phyloP scores from a whole-genome alignment of 2,797 vertebrate genomes.

The Pagetopsis macropterus region DNA sequence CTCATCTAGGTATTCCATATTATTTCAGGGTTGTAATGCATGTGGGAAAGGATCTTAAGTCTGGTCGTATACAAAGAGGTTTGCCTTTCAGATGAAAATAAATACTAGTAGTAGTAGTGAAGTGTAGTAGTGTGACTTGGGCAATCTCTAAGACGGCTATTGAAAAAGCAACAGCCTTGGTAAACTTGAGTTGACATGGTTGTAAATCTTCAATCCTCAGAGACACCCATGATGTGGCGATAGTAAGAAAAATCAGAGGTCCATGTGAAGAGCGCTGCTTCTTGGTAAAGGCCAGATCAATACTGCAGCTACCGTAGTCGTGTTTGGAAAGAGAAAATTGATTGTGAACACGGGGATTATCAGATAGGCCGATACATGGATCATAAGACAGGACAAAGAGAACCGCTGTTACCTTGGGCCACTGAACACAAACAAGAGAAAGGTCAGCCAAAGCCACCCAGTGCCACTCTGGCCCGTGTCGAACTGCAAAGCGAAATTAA shows the following conservation, averaged over 20 bases:
- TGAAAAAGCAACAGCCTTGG: constrained; percentile 9
- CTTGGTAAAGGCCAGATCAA: constrained; percentile 39
- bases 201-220: neutral
- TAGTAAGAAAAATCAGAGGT: neutral
- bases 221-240: neutral
- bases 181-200: neutral
- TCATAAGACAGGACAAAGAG: constrained; percentile 30
- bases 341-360: constrained; percentile 29
- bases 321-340: constrained; percentile 34
- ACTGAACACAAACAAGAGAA: constrained; percentile 22
- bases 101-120: too few relatives aligned
- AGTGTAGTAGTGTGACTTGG: too few relatives aligned
- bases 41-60: too few relatives aligned
- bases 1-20: too few relatives aligned
- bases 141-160: neutral
- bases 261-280: neutral
- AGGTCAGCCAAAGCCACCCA: constrained; percentile 42
- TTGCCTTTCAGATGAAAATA: too few relatives aligned
- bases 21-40: too few relatives aligned
- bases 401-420: constrained; percentile 24
- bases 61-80: too few relatives aligned
- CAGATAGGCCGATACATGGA: neutral
- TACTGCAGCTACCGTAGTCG: constrained; percentile 44
- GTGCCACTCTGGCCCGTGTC: constrained; percentile 18
- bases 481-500: constrained; percentile 25